Percentiles rank a stretch among this genome's conserved stretches.
Conservation (phyloP, 2,113 vertebrate genomes). For the Percina caprodes region DNA sequence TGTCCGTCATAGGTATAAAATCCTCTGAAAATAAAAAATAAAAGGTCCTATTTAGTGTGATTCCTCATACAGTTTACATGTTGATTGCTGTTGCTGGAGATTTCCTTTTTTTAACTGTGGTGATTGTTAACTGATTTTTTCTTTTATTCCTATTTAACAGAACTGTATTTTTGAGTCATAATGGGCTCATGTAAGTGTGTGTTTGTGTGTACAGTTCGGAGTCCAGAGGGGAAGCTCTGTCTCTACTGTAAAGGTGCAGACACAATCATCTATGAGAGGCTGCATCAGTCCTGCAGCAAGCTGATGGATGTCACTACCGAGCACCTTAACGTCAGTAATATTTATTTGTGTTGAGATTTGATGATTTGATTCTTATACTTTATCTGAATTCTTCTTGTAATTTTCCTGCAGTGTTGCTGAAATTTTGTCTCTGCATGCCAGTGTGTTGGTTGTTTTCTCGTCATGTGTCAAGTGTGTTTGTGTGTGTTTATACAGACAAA, state of each 20-base stretch:
- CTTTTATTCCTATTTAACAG: no score
- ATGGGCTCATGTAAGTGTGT: background rate
- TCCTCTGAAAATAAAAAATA: background rate
- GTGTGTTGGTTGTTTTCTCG: background rate
- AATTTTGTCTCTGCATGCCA: background rate
- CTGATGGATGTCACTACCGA: conserved; percentile 91
- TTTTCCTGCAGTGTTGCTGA: background rate
- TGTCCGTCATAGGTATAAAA: conserved; percentile 94
- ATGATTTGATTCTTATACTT: background rate
- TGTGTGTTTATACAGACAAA: background rate
- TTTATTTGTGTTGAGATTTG: background rate
- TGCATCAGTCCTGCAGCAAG: conserved; percentile 86
- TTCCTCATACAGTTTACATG: background rate
- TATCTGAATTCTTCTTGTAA: background rate
- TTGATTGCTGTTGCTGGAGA: background rate
- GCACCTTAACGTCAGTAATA: conserved; percentile 92
- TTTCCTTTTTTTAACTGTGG: background rate
- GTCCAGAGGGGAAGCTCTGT: conserved; percentile 88
- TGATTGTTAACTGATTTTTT: no score
- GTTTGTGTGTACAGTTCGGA: conserved; percentile 82
- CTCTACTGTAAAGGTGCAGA: conserved; percentile 98
- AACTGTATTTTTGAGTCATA: background rate
- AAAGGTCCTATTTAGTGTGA: background rate
- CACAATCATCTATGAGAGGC: conserved; percentile 91
- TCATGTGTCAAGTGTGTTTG: background rate